Base-by-base conservation (phyloP, 2,797 vertebrate species). In the Atherinosoma microstoma region DNA sequence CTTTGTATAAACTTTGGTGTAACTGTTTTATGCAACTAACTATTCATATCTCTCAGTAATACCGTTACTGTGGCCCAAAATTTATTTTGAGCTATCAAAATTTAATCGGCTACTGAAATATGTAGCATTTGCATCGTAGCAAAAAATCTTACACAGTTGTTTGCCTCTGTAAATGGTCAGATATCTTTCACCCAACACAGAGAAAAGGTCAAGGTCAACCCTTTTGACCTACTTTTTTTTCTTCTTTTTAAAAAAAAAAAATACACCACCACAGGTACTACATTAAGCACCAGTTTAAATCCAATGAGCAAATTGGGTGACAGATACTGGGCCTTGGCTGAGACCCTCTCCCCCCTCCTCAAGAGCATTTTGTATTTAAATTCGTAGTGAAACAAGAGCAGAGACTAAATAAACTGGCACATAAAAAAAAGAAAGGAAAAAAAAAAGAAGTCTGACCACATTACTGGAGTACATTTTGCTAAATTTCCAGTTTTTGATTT, bases 401-500 rank as follows among this genome's bases (percentile, higher is more conserved):
- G 30, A 2, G 12, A 57, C 7, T 6, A 30, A 13, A 11, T 13
- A 40, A 56, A 72, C 6, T 5, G 38, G 16, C 15, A 51, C 49
- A 38, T 12, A 58, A 24, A 1, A 32, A 27, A 27, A 27, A 27
- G 24, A 27, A 27, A 10, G 7, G 9, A 2, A 1, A 38, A 15
- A 42, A 51, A 22, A 7, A 53, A 47, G 2, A 12, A 61, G 16
- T 59, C 32, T 10, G 29, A 73, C 8, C 10, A 32, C 15, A 38
- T 68, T 77, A 60, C 20, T 70, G 56, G 49, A 47, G 53, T 47
- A 65, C 15, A 80, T 45, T 81, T 71, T 69, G 70, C 36, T 82
- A 79, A 84, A 80, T 60, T 70, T 83, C 47, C 67, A 56, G 9
- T 82, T 76, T 73, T 70, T 78, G 83, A 87, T 67, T 75, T 82